Evolutionary conservation across 2,113 vertebrate genomes (phyloP).

Genomic region (Saccopteryx leptura): DNA sequence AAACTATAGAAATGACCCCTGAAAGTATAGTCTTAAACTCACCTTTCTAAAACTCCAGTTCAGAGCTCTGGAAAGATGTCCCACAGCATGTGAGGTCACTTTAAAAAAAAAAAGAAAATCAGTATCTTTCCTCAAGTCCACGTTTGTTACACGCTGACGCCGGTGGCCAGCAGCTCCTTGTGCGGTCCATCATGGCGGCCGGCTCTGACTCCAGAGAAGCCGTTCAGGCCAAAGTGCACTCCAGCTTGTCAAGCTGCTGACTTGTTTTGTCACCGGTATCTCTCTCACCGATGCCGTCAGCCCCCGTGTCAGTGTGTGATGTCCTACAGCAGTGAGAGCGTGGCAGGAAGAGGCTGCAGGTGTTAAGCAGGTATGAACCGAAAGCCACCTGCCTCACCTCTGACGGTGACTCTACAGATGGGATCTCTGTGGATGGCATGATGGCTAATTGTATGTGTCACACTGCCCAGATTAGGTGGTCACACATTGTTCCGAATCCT

Average conservation of each 20-base stretch:
- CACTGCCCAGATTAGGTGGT: background rate
- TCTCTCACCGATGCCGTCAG: background rate
- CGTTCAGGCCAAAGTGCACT: background rate
- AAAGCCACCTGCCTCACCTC: background rate
- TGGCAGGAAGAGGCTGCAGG: background rate
- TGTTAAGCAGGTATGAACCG: background rate
- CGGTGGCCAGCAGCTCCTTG: background rate
- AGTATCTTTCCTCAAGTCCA: background rate
- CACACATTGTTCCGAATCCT: background rate
- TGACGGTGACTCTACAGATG: background rate
- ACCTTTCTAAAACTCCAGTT: background rate
- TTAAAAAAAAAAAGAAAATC: slow-evolving; percentile 5
- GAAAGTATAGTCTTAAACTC: too few species aligned
- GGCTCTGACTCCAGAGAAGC: background rate
- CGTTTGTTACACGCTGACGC: background rate
- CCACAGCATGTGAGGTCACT: slow-evolving; percentile 46
- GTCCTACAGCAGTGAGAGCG: background rate
- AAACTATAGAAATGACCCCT: too few species aligned
- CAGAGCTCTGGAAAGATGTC: background rate
- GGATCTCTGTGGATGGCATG: background rate
- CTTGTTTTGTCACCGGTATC: background rate
- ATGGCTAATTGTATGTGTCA: background rate
- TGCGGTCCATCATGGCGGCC: background rate
- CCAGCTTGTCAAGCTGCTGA: slow-evolving; percentile 27
- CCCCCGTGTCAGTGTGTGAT: background rate